phyloP scores from a whole-genome alignment of 2,113 vertebrate species.

The Pao palembangensis region DNA sequence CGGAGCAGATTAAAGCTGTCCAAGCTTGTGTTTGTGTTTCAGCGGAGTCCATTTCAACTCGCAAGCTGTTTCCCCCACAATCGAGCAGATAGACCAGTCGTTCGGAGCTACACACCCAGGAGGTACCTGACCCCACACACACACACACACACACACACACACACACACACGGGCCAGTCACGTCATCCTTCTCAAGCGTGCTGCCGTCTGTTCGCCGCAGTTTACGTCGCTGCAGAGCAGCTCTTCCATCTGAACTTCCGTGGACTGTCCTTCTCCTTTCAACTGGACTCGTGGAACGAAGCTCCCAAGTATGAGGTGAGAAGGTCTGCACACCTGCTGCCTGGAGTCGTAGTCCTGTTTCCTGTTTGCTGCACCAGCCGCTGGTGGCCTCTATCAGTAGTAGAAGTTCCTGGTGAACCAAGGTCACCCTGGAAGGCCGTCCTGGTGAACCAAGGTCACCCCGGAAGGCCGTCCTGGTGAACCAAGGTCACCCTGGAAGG shows the following conservation, averaged over 20 bases:
- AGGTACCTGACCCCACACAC: constrained; percentile 73
- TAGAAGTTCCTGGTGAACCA: too few relatives aligned
- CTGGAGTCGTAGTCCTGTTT: not conserved
- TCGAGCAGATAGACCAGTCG: constrained; percentile 99
- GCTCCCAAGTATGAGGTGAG: constrained; percentile 98
- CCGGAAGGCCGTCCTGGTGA: too few relatives aligned
- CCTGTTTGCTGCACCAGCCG: too few relatives aligned
- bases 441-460: too few relatives aligned
- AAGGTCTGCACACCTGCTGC: not conserved
- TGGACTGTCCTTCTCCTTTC: constrained; percentile 97
- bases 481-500: too few relatives aligned
- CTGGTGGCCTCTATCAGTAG: too few relatives aligned
- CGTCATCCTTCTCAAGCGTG: too few relatives aligned
- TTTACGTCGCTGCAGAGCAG: constrained; percentile 97
- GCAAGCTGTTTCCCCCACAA: constrained; percentile 96
- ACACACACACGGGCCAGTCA: too few relatives aligned
- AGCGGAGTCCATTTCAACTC: constrained; percentile 99
- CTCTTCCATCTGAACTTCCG: constrained; percentile 99
- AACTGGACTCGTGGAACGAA: constrained; percentile 98
- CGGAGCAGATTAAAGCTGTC: not conserved
- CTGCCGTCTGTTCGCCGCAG: constrained; percentile 63
- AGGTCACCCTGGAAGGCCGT: too few relatives aligned
- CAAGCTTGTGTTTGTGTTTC: constrained; percentile 38
- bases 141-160: not conserved
- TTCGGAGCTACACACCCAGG: constrained; percentile 98